These are phyloP conservation scores for Cotesia typhae DNA, from an alignment of 1,140 invertebrate species.

Conservation along the genomic window DNA sequence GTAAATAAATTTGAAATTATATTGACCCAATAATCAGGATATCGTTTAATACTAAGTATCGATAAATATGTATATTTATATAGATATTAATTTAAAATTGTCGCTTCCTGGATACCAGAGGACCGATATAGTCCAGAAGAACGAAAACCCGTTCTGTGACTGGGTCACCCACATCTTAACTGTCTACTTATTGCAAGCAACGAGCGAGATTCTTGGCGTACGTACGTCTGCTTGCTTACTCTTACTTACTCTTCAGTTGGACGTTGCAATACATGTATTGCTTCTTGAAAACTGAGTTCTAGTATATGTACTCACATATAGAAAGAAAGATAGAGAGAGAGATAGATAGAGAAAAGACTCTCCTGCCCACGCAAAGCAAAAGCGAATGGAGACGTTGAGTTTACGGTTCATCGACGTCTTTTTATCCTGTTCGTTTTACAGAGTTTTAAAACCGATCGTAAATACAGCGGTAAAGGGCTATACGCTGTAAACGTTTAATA, in stretches of 20 bases:
- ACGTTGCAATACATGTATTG: background rate
- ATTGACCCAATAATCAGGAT: no score
- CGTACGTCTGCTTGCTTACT: background rate
- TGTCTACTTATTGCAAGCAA: constrained; percentile 23
- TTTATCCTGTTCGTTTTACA: background rate
- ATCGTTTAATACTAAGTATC: background rate
- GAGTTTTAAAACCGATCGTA: constrained; percentile 15
- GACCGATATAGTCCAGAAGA: constrained; percentile 17
- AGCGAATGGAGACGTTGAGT: constrained; percentile 27
- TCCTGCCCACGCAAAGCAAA: background rate
- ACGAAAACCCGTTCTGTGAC: constrained; percentile 33
- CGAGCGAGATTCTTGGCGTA: background rate
- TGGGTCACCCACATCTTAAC: constrained; percentile 33
- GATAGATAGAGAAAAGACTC: background rate
- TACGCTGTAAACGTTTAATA: background rate
- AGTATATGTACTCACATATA: no score
- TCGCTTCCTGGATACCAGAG: constrained; percentile 10
- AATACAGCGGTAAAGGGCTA: constrained; percentile 7
- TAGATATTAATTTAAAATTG: background rate
- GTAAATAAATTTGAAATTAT: no score
- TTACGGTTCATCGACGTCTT: constrained; percentile 12
- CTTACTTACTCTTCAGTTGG: background rate
- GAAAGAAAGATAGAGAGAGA: no score
- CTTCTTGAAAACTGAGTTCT: no score
- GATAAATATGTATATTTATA: background rate